Percentiles rank a stretch among this genome's conserved stretches.
Conservation (phyloP, 2,888 invertebrate genomes). For the Drosophila subquinaria region DNA sequence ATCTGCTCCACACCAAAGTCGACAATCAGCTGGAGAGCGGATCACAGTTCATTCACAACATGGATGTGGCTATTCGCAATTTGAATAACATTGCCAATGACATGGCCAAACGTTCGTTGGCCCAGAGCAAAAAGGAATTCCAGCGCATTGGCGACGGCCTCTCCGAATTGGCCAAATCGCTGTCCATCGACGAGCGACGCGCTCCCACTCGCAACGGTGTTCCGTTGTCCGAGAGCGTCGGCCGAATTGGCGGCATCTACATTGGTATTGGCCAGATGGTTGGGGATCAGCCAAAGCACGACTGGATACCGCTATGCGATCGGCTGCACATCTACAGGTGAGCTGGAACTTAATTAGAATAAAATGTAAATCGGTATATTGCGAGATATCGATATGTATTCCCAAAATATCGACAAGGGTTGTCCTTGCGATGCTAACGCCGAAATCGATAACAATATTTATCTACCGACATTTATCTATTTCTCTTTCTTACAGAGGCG, state of each 20-base stretch:
- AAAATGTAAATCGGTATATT: too few relatives aligned
- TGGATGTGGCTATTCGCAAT: slow-evolving; percentile 95
- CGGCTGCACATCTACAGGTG: slow-evolving; percentile 94
- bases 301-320: slow-evolving; percentile 96
- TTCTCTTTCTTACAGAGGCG: slow-evolving; percentile 87
- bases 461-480: too few relatives aligned
- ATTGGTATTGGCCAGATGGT: slow-evolving; percentile 95
- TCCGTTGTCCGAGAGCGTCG: slow-evolving; percentile 92
- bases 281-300: slow-evolving; percentile 95
- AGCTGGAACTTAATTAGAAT: too few relatives aligned
- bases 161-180: slow-evolving; percentile 92
- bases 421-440: too few relatives aligned
- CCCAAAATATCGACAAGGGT: too few relatives aligned
- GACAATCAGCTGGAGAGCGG: slow-evolving; percentile 95
- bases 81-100: slow-evolving; percentile 92
- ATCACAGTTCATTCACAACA: slow-evolving; percentile 91
- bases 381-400: too few relatives aligned
- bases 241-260: slow-evolving; percentile 94
- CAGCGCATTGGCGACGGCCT: slow-evolving; percentile 96
- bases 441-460: background rate
- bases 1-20: slow-evolving; percentile 90
- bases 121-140: slow-evolving; percentile 90
- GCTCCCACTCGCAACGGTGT: slow-evolving; percentile 87
- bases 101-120: slow-evolving; percentile 94
- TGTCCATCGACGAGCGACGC: slow-evolving; percentile 91